Base-by-base conservation (phyloP, 30 jellyfish, hydroid and myxozoan species). In the Hydractinia echinata region DNA sequence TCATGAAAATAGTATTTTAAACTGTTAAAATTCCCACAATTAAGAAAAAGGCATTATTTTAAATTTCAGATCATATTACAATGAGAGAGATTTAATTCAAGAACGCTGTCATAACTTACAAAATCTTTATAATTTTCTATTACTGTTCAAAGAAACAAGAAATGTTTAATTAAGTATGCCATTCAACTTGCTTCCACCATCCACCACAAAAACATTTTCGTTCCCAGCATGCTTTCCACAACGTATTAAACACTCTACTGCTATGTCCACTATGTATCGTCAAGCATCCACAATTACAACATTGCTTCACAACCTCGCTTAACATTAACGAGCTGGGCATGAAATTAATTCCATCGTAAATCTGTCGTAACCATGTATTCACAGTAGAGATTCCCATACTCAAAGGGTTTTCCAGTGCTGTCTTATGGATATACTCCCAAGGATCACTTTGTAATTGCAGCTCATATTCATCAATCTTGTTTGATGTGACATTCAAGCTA, bases 131-230 rank as follows among this genome's bases (percentile, higher is more conserved):
- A 0, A 30, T 30, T 30, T 30, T 30, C 1, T n/a, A 30, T 30
- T 30, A 30, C 44, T 30, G 44, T 30, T 30, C 44, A 30, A 30
- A 30, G 44, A 30, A 30, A 30, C 44, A 30, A 0, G 44, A 30
- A 30, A 30, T 30, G 44, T 30, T 30, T 30, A 30, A 30, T 74
- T 58, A 74, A 51, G 10, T 55, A 58, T 77, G 13, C 79, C 85
- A 77, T 15, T 77, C 53, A 51, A 77, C 79, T 77, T n/a, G 13
- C 85, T 77, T 88, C 96, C 96, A 88, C 51, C 60, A 68, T 1
- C 96, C 96, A 10, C 96, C 96, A 82, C 96, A 88, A 71, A 73
- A 76, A 79, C 96, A 88, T 4, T 76, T 67, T 19, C 70, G 77
- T 6, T 30, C 72, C 96, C 96, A 88, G 16, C 83, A 83, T 61